Base-by-base conservation (phyloP, 2,113 vertebrate species). In the Anguilla rostrata region DNA sequence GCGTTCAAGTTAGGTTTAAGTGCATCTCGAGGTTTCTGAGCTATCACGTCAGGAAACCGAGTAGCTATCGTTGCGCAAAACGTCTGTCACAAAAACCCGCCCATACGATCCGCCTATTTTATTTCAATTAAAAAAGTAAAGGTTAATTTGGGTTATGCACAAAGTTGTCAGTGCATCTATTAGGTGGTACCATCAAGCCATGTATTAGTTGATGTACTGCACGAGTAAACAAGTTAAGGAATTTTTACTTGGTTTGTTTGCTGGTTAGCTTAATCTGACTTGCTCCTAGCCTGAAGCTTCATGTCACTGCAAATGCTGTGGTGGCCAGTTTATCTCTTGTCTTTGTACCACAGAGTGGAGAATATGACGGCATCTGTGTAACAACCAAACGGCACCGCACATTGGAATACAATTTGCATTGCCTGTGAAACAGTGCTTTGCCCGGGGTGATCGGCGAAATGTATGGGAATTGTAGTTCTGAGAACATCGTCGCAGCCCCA, bases 1-100 rank as follows among this genome's bases (percentile, higher is more conserved):
- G 94, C 93, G 94, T 95, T 53, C 90, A 96, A 88, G 95, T 95
- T 96, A 93, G 95, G 95, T 96, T 95, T 95, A 96, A 92, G 84
- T 20, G 88, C n/a, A 66, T 81, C 40, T 66, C 79, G 86, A 79
- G 18, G 89, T 88, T 90, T 88, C 60, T 87, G 85, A 87, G 88
- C 89, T 89, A 91, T 89, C 85, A 91, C 90, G 89, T 86, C 88
- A 91, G 89, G 88, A 89, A 90, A 91, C 86, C 16, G 57, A 85
- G 49, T 88, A 49, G 85, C 22, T 87, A 85, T 87, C n/a, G 15
- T 53, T 85, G 71, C 39, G 63, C 84, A 84, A 92, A 57, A 87
- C 83, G 91, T 88, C 89, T 87, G 86, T 92, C 87, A 88, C 75
- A 79, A 14, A 87, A 57, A 89, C 90, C 87, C 88, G 87, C 90